phyloP scores from a whole-genome alignment of 1,140 invertebrate species.

The Sinella curviseta region DNA sequence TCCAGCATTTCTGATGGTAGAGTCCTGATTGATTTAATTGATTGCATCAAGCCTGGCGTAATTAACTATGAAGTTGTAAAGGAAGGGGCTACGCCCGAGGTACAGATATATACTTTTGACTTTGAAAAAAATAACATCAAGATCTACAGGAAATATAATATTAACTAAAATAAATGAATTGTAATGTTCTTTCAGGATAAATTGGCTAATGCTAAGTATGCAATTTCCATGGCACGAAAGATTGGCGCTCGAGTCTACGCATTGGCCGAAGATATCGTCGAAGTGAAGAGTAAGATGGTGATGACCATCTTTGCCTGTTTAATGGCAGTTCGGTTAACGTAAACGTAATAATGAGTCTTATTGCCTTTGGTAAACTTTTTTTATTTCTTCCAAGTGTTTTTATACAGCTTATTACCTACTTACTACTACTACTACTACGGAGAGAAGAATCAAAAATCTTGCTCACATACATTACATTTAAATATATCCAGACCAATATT shows the following conservation, averaged over 20 bases:
- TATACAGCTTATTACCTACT: neutral
- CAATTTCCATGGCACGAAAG: conserved; percentile 95
- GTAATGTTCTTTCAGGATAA: conserved; percentile 90
- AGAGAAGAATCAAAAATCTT: too few species aligned
- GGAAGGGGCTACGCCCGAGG: conserved; percentile 74
- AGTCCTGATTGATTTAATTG: conserved; percentile 92
- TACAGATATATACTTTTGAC: too few species aligned
- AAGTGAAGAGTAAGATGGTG: conserved; percentile 97
- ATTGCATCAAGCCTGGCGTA: conserved; percentile 91
- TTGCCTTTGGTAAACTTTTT: neutral
- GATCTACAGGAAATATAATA: neutral
- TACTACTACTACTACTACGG: too few species aligned
- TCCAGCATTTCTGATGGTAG: conserved; percentile 77
- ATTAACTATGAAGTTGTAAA: conserved; percentile 92
- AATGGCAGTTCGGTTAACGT: conserved; percentile 68
- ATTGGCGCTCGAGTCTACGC: conserved; percentile 97
- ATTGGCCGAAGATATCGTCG: conserved; percentile 97
- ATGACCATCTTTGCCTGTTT: conserved; percentile 99
- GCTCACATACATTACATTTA: too few species aligned
- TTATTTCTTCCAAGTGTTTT: neutral
- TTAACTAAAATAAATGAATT: conserved; percentile 1
- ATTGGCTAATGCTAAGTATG: conserved; percentile 96
- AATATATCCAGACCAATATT: too few species aligned
- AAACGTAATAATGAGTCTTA: too few species aligned
- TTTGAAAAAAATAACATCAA: too few species aligned